Conservation (phyloP, 2,888 invertebrate genomes). For the Nineta flava region DNA sequence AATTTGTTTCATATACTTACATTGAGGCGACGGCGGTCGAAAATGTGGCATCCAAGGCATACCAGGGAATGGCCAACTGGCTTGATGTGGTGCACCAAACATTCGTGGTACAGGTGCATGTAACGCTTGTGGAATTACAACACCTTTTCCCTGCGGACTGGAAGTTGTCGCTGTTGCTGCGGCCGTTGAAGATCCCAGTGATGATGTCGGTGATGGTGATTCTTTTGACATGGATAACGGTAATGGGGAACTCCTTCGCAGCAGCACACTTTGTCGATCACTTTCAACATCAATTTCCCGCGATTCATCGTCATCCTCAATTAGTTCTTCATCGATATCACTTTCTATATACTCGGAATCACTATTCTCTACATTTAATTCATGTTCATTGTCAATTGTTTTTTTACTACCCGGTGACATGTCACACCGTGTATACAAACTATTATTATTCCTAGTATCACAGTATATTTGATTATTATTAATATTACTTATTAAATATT, state of each 20-base stretch:
- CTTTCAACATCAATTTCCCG: slow-evolving; percentile 8
- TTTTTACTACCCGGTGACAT: slow-evolving; percentile 1
- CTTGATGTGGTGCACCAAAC: slow-evolving; percentile 31
- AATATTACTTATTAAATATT: not conserved
- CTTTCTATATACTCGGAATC: slow-evolving; percentile 4
- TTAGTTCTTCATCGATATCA: slow-evolving; percentile 1
- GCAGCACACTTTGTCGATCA: slow-evolving; percentile 11
- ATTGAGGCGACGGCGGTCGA: slow-evolving; percentile 39
- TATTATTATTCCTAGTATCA: not conserved
- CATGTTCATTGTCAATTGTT: not conserved
- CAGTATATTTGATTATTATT: not conserved
- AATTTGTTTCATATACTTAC: slow-evolving; percentile 29
- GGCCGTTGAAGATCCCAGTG: slow-evolving; percentile 25
- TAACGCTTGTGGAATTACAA: slow-evolving; percentile 51
- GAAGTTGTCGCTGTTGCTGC: slow-evolving; percentile 26
- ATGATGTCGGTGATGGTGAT: slow-evolving; percentile 32
- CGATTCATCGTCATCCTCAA: slow-evolving; percentile 1
- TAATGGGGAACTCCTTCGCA: slow-evolving; percentile 12
- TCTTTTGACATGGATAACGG: slow-evolving; percentile 17
- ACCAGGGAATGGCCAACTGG: slow-evolving; percentile 43
- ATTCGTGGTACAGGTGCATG: slow-evolving; percentile 42
- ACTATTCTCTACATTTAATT: slow-evolving; percentile 7
- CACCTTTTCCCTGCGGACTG: slow-evolving; percentile 33
- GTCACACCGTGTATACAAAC: not conserved
- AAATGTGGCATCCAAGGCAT: slow-evolving; percentile 51